Percentiles rank a stretch among this genome's conserved stretches.
Conservation (phyloP, 2,888 invertebrate species). For the Hypomecis atomaria region DNA sequence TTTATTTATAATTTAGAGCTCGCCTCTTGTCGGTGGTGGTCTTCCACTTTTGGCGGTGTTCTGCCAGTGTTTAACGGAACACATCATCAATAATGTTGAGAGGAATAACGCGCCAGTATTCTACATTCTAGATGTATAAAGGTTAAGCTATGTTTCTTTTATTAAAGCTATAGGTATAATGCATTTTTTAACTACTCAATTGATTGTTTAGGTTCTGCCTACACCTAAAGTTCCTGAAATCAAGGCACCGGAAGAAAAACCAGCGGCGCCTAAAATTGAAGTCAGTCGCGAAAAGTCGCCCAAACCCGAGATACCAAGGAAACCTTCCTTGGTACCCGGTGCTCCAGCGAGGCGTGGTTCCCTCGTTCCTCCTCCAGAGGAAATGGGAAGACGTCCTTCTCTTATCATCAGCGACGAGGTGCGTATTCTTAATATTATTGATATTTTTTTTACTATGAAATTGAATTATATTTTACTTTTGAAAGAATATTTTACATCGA, state of each 20-base stretch:
- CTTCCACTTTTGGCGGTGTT: too few relatives aligned
- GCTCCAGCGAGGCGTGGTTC: constrained; percentile 88
- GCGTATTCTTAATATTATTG: constrained; percentile 65
- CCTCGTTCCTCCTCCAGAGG: constrained; percentile 94
- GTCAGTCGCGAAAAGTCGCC: constrained; percentile 92
- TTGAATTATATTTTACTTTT: constrained; percentile 33
- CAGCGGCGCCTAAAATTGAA: constrained; percentile 92
- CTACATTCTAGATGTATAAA: too few relatives aligned
- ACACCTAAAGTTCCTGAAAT: constrained; percentile 87
- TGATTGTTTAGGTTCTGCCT: constrained; percentile 45
- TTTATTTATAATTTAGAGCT: too few relatives aligned
- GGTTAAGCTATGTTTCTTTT: too few relatives aligned
- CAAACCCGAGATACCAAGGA: constrained; percentile 86
- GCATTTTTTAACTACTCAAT: neutral
- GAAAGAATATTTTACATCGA: constrained; percentile 46
- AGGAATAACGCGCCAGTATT: too few relatives aligned
- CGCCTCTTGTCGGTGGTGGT: too few relatives aligned
- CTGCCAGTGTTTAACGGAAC: too few relatives aligned
- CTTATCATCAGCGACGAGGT: constrained; percentile 98
- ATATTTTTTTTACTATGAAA: constrained; percentile 13
- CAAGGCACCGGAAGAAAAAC: constrained; percentile 85
- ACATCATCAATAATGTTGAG: too few relatives aligned
- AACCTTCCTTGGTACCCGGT: constrained; percentile 89
- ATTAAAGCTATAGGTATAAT: too few relatives aligned
- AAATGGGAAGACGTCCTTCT: constrained; percentile 93